These are phyloP conservation scores for Notolepis coatsorum DNA, from an alignment of 2,797 vertebrate species.

Conservation along the genomic window DNA sequence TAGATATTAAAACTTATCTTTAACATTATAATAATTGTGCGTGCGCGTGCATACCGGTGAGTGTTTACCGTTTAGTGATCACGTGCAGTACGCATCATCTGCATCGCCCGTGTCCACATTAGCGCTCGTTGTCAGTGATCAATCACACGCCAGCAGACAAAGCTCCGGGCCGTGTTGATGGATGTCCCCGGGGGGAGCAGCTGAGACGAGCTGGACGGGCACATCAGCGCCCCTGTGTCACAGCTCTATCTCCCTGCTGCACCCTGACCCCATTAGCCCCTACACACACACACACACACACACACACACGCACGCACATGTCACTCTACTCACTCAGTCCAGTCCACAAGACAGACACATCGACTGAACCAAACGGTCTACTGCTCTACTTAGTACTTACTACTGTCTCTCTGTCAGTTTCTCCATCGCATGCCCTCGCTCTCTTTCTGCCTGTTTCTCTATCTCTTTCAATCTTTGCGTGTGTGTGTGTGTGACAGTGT, in stretches of 20 bases:
- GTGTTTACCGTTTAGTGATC: constrained; percentile 5
- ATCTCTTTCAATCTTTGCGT: neutral
- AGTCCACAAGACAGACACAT: constrained; percentile 10
- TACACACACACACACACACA: constrained; percentile 12
- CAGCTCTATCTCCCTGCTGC: constrained; percentile 22
- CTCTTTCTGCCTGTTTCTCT: neutral
- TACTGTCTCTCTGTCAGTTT: constrained; percentile 8
- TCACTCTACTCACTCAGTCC: too few species aligned
- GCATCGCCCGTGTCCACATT: constrained; percentile 45
- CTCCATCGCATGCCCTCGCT: neutral
- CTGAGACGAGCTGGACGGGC: constrained; percentile 23
- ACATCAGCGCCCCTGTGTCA: constrained; percentile 52
- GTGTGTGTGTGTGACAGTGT: too few species aligned
- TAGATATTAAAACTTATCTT: neutral
- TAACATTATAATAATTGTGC: constrained; percentile 1
- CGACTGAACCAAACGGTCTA: constrained; percentile 15
- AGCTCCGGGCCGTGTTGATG: constrained; percentile 42
- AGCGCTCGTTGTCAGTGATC: constrained; percentile 50
- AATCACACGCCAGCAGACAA: constrained; percentile 50
- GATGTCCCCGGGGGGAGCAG: constrained; percentile 57
- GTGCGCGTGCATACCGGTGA: constrained; percentile 5
- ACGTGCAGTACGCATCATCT: neutral
- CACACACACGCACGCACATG: constrained; percentile 15
- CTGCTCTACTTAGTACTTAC: constrained; percentile 26
- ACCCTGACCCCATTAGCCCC: constrained; percentile 44